phyloP scores from a whole-genome alignment of 2,113 vertebrate species.

The Gallinago undulata region DNA sequence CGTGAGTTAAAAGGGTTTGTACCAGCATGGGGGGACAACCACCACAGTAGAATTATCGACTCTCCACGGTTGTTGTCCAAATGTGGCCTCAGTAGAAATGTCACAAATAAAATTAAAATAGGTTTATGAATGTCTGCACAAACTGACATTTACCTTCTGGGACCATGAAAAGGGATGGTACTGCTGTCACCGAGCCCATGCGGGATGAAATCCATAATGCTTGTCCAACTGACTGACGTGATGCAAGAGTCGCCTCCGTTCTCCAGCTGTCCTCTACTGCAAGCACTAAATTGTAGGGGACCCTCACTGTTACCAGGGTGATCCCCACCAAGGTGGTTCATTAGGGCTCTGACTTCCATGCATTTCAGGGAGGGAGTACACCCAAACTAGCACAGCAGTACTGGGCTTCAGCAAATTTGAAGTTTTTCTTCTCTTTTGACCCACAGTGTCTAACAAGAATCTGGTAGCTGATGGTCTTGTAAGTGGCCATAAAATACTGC shows the following conservation, averaged over 20 bases:
- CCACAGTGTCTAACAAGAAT: background rate
- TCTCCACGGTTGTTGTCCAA: background rate
- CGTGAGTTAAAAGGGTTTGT: background rate
- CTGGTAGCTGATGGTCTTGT: background rate
- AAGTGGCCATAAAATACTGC: background rate
- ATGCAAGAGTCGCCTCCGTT: background rate
- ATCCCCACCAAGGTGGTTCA: background rate
- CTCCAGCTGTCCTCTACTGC: background rate
- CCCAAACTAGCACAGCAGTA: background rate
- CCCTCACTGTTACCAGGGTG: background rate
- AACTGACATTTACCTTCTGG: background rate
- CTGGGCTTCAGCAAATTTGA: background rate
- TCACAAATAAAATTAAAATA: background rate
- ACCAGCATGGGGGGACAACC: background rate
- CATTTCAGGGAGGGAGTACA: background rate
- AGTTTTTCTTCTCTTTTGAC: background rate
- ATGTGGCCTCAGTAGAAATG: background rate
- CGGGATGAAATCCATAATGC: background rate
- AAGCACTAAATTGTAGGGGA: background rate
- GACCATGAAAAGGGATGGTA: background rate
- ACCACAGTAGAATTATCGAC: background rate
- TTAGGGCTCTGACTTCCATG: background rate
- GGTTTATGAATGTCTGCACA: background rate
- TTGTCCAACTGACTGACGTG: rapidly evolving
- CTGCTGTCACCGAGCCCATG: background rate